Conservation (phyloP, 1,140 invertebrate species). For the Dendroctonus valens region DNA sequence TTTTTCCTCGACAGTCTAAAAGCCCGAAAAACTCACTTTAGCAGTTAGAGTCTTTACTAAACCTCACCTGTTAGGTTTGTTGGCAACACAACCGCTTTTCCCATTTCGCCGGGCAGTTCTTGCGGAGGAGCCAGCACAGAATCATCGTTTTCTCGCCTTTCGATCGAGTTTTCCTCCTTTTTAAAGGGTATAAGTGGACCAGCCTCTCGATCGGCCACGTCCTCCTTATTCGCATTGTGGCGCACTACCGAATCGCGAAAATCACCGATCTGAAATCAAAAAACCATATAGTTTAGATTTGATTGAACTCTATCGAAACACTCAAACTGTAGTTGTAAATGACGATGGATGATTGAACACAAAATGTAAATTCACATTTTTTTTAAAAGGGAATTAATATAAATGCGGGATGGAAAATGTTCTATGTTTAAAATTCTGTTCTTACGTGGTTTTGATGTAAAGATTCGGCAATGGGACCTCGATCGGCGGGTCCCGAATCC, state of each 20-base stretch:
- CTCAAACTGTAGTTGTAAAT: too few species aligned
- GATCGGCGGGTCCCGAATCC: conserved; percentile 57
- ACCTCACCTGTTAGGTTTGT: conserved; percentile 65
- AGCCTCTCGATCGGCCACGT: conserved; percentile 1
- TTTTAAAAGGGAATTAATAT: too few species aligned
- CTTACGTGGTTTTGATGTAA: conserved; percentile 11
- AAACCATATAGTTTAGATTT: too few species aligned
- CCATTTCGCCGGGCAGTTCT: conserved; percentile 72
- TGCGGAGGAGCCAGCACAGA: conserved; percentile 48
- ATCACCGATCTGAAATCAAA: background rate
- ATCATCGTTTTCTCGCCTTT: conserved; percentile 22
- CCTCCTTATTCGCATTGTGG: background rate
- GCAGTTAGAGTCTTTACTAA: too few species aligned
- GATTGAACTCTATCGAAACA: too few species aligned
- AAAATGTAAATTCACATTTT: too few species aligned
- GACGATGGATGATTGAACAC: too few species aligned
- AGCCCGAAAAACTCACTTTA: too few species aligned
- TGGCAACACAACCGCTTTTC: conserved; percentile 80
- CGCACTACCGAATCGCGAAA: conserved; percentile 1
- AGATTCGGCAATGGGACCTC: conserved; percentile 33
- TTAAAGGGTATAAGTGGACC: conserved; percentile 35
- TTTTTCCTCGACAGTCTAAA: too few species aligned
- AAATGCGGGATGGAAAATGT: too few species aligned
- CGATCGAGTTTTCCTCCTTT: conserved; percentile 7
- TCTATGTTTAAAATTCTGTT: background rate